A percentile compares a stretch with the other conserved stretches of the same genome.
phyloP scores from a whole-genome alignment of 2,797 vertebrate species.

The Sarcoramphus papa region DNA sequence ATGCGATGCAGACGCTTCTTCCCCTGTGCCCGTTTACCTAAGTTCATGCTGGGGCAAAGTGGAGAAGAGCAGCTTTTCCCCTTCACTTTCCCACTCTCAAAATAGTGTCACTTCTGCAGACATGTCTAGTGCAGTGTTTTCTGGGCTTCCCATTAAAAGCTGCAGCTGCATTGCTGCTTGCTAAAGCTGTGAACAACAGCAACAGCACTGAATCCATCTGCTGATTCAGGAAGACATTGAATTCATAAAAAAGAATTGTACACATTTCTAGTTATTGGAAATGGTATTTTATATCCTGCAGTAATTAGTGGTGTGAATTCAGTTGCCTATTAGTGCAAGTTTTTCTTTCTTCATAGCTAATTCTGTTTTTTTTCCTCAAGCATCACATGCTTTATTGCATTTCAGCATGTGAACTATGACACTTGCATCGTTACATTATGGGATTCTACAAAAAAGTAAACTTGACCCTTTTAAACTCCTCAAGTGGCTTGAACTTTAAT shows the following conservation, averaged over 20 bases:
- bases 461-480: background rate
- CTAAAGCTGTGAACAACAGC: background rate
- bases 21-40: rapidly evolving
- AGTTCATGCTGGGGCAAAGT: background rate
- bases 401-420: background rate
- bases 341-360: background rate
- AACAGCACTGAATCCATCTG: background rate
- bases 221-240: background rate
- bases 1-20: background rate
- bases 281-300: background rate
- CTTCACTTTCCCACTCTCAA: background rate
- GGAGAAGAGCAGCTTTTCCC: background rate
- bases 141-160: background rate
- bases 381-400: background rate
- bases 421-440: background rate
- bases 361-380: background rate
- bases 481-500: background rate
- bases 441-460: background rate
- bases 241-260: background rate
- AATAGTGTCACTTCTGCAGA: background rate
- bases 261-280: background rate
- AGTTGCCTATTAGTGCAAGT: background rate
- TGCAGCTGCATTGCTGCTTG: background rate
- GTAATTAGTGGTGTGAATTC: background rate
- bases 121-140: background rate